Conservation (phyloP, 1,140 invertebrate species). For the Adoxophyes honmai region DNA sequence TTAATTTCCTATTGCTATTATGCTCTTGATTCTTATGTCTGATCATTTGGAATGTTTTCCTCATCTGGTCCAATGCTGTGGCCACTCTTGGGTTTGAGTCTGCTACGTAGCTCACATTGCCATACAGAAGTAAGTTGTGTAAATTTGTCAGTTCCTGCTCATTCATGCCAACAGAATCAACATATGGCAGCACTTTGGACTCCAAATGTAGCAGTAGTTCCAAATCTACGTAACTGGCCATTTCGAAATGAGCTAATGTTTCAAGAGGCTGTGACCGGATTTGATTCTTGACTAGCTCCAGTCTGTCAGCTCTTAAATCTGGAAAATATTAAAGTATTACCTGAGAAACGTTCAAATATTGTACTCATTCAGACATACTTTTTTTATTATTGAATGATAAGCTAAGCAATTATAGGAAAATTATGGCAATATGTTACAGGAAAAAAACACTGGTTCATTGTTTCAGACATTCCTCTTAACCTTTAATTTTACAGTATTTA, state of each 20-base stretch:
- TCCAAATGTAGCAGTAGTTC: conserved; percentile 83
- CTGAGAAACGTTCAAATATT: conserved; percentile 10
- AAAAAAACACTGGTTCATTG: not conserved
- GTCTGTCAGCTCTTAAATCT: conserved; percentile 81
- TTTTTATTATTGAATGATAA: too few relatives aligned
- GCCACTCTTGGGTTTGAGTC: conserved; percentile 90
- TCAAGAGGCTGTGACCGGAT: conserved; percentile 79
- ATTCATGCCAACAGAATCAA: conserved; percentile 94
- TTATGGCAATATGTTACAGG: not conserved
- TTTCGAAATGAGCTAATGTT: conserved; percentile 90
- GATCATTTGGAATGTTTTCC: conserved; percentile 83
- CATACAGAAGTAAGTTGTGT: conserved; percentile 82
- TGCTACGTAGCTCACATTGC: conserved; percentile 85
- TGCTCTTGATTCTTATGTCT: conserved; percentile 66
- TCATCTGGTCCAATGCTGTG: conserved; percentile 89
- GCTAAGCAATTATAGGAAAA: conserved; percentile 4
- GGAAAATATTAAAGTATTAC: conserved; percentile 26
- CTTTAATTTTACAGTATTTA: too few relatives aligned
- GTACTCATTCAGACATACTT: too few relatives aligned
- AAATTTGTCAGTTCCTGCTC: conserved; percentile 92
- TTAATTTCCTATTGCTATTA: conserved; percentile 78
- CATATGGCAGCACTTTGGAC: conserved; percentile 84
- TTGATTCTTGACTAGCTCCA: conserved; percentile 83
- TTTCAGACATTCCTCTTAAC: too few relatives aligned
- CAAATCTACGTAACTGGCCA: conserved; percentile 90